Evolutionary conservation across 2,888 invertebrate genomes (phyloP).

Genomic region (Stramonita haemastoma): DNA sequence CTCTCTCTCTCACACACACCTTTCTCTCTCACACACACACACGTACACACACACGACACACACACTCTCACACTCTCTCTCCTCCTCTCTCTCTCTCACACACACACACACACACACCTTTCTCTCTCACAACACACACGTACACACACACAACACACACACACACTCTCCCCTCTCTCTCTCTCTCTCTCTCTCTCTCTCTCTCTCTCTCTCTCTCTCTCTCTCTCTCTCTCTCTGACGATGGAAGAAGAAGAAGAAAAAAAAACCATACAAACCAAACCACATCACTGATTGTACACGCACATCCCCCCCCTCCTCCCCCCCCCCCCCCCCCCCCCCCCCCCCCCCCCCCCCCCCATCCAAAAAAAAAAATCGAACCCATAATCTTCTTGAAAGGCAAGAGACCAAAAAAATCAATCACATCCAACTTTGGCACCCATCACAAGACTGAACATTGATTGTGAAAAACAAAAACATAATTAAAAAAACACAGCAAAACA

Average conservation of each 20-base stretch:
- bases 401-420: background rate
- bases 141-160: background rate
- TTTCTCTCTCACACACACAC: no score
- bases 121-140: background rate
- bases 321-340: no score
- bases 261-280: background rate
- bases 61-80: no score
- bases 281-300: slow-evolving; percentile 7
- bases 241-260: background rate
- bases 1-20: no score
- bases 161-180: background rate
- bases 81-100: no score
- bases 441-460: background rate
- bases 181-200: background rate
- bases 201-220: background rate
- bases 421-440: slow-evolving; percentile 9
- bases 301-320: background rate
- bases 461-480: background rate
- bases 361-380: background rate
- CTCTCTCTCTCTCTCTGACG: background rate
- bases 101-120: no score
- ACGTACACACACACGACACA: no score
- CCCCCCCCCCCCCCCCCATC: no score
- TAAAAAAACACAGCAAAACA: background rate
- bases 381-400: background rate